phyloP scores from a whole-genome alignment of 2,888 invertebrate genomes.

The Unio pictorum region DNA sequence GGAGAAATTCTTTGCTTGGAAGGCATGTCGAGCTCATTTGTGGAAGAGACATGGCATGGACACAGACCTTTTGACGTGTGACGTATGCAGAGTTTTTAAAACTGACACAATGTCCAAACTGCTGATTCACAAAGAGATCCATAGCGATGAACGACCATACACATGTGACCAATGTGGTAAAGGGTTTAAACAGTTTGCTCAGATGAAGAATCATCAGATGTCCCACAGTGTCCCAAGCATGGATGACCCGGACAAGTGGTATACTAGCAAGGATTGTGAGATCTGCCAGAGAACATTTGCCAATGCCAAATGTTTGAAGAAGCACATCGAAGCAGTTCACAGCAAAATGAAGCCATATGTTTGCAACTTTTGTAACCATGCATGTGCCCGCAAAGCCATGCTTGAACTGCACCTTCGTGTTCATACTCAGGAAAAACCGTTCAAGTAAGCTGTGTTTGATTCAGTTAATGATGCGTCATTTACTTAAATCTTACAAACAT shows the following conservation, averaged over 20 bases:
- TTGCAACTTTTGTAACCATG: slow-evolving; percentile 81
- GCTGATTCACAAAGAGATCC: slow-evolving; percentile 81
- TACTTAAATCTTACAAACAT: too few relatives aligned
- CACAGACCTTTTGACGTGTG: slow-evolving; percentile 84
- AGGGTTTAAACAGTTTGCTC: slow-evolving; percentile 85
- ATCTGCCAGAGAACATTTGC: slow-evolving; percentile 78
- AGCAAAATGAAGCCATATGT: slow-evolving; percentile 78
- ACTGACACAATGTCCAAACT: slow-evolving; percentile 77
- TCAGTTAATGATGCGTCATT: neutral
- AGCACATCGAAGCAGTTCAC: slow-evolving; percentile 75
- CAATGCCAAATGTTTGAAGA: slow-evolving; percentile 72
- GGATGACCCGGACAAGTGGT: slow-evolving; percentile 39
- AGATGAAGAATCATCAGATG: slow-evolving; percentile 83
- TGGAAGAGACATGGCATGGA: slow-evolving; percentile 83
- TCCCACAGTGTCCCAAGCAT: slow-evolving; percentile 54
- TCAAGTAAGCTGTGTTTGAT: slow-evolving; percentile 69
- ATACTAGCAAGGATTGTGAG: slow-evolving; percentile 75
- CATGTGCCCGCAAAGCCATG: slow-evolving; percentile 79
- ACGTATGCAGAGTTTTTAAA: slow-evolving; percentile 57
- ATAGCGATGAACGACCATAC: slow-evolving; percentile 65
- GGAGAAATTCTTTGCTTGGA: slow-evolving; percentile 77
- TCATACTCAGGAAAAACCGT: slow-evolving; percentile 86
- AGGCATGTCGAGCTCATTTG: slow-evolving; percentile 79
- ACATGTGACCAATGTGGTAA: slow-evolving; percentile 78
- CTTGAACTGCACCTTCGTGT: slow-evolving; percentile 80